Conservation (phyloP, 2,888 invertebrate species). For the Leptopilina syphax region DNA sequence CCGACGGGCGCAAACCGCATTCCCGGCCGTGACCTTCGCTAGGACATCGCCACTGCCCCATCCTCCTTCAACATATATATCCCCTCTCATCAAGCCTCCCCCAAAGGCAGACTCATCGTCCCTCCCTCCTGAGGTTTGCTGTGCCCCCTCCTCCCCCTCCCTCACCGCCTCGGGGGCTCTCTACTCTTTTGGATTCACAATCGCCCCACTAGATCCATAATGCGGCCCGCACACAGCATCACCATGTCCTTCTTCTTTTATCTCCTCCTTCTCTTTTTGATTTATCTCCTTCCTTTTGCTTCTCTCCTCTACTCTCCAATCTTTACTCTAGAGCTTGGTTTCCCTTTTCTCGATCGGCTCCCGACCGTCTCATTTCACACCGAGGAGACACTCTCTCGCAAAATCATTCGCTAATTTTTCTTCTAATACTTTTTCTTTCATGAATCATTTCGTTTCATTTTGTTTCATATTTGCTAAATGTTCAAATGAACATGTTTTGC, state of each 20-base stretch:
- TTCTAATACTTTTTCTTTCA: too few species aligned
- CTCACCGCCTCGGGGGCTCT: background rate
- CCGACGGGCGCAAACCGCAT: slow-evolving; percentile 75
- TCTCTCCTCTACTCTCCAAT: background rate
- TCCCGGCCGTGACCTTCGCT: slow-evolving; percentile 77
- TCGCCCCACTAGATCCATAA: slow-evolving; percentile 41
- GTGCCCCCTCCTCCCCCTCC: background rate
- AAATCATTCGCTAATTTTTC: background rate
- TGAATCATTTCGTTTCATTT: too few species aligned
- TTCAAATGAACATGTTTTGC: too few species aligned
- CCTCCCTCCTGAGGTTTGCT: background rate
- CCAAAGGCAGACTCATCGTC: slow-evolving; percentile 10
- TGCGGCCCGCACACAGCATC: slow-evolving; percentile 43
- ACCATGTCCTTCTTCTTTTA: slow-evolving; percentile 44
- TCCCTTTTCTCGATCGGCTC: slow-evolving; percentile 37
- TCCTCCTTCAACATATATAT: slow-evolving; percentile 55
- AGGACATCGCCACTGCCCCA: slow-evolving; percentile 76
- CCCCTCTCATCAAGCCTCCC: slow-evolving; percentile 1
- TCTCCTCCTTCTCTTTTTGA: slow-evolving; percentile 34
- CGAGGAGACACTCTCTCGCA: slow-evolving; percentile 39
- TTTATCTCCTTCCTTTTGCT: slow-evolving; percentile 8
- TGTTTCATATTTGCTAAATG: too few species aligned
- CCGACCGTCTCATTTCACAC: slow-evolving; percentile 46
- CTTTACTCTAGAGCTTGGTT: slow-evolving; percentile 6
- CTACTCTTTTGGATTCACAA: slow-evolving; percentile 29